phyloP scores from a whole-genome alignment of 1,140 invertebrate species.

The Aphidius gifuensis region DNA sequence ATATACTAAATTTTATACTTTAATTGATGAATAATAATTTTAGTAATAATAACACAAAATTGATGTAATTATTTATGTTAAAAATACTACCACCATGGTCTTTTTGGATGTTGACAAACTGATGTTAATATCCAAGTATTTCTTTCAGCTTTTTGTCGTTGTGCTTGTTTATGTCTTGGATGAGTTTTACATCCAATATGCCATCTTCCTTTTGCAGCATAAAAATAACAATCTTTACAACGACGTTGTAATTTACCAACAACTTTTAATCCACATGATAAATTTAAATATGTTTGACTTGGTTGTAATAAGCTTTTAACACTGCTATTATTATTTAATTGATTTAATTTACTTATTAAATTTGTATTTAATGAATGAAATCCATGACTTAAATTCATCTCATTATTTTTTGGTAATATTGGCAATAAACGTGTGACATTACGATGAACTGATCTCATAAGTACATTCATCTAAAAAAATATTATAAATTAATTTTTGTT shows the following conservation, averaged over 20 bases:
- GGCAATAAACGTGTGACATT: background rate
- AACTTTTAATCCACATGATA: conserved; percentile 59
- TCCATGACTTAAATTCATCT: background rate
- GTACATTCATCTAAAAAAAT: background rate
- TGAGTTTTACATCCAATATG: conserved; percentile 73
- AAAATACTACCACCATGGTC: conserved; percentile 16
- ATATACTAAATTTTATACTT: conserved; percentile 7
- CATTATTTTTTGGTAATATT: background rate
- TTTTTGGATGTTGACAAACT: conserved; percentile 16
- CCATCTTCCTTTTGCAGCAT: conserved; percentile 63
- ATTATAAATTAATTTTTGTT: no score
- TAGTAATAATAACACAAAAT: conserved; percentile 12
- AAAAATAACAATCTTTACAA: conserved; percentile 78
- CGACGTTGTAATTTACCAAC: conserved; percentile 60
- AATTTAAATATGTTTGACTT: conserved; percentile 6
- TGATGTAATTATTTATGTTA: conserved; percentile 1
- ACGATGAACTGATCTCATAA: conserved; percentile 1
- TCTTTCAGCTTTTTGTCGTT: conserved; percentile 57
- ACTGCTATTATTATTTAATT: background rate
- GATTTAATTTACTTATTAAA: background rate
- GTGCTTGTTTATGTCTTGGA: conserved; percentile 77
- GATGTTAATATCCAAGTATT: conserved; percentile 69
- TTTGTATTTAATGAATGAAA: conserved; percentile 12
- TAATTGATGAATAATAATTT: conserved; percentile 8
- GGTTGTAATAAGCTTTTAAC: conserved; percentile 19